Evolutionary conservation across 1,140 invertebrate genomes (phyloP), one percentile per base, ranked within the genome.

Genomic region (Cryptotermes secundus): DNA sequence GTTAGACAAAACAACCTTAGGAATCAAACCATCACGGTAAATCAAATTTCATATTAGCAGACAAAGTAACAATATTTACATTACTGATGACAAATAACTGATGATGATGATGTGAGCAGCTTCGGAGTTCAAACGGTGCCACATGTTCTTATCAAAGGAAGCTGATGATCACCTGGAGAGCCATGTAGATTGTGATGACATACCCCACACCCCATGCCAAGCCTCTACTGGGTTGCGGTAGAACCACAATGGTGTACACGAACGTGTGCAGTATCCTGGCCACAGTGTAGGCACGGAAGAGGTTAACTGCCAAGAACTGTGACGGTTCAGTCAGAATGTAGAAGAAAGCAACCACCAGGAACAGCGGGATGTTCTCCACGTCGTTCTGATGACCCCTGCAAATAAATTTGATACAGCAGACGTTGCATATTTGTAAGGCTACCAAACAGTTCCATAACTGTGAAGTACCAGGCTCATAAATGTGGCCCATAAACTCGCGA

Each of bases 351-450:
- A 93, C 88, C 2, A 92, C 86, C 16, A 94, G 90, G 89, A 94
- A 95, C 9, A 93, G 90, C 19, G 93, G 87, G 84, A 95, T 91
- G 86, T 95, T 95, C 88, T 95, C 94, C 82, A 95, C 86, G 87
- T 95, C 94, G 87, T 95, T 95, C 83, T 91, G 88, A 87, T 95
- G 94, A 26, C 93, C 93, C 86, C 94, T 94, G 86, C 6, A 89
- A 89, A 34, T 26, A 84, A 34, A 35, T 72, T 49, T 49, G 45
- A 49, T 19, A 36, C 79, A 36, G 14, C 34, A 26, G 79, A 34
- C 26, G 35, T 14, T 34, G 79, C 24, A 19, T 80, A 80, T 34
- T 34, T 16, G 79, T 34, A 4, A 36, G 1, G 3, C 12, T 36
- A 24, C 1, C 22, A 24, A 34, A 31, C 2, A 14, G 38, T 6